These are phyloP conservation scores for Thera britannica DNA, from an alignment of 2,888 invertebrate genomes.

Conservation along the genomic window DNA sequence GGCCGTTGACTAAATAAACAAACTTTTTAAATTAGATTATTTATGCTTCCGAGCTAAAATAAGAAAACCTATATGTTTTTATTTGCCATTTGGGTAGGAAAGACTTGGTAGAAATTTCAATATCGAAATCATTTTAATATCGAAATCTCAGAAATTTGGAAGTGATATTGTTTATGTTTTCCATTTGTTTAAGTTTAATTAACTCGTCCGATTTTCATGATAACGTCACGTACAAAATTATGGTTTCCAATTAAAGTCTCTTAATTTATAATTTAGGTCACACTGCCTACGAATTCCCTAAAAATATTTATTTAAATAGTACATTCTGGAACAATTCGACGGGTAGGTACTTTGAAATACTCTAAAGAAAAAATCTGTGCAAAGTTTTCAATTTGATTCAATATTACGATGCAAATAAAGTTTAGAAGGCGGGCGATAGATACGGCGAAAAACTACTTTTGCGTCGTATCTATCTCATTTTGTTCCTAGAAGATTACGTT, in stretches of 20 bases:
- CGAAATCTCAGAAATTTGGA: neutral
- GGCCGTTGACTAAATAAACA: slow-evolving; percentile 1
- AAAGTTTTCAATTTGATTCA: too few relatives aligned
- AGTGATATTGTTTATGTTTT: neutral
- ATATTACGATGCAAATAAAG: too few relatives aligned
- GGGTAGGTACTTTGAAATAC: neutral
- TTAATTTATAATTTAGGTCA: neutral
- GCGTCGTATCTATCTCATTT: too few relatives aligned
- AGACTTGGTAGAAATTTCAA: neutral
- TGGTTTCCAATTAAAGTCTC: neutral
- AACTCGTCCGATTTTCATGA: neutral
- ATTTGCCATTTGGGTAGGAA: neutral
- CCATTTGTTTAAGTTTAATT: neutral
- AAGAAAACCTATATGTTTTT: neutral
- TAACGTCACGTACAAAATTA: neutral
- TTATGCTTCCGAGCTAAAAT: neutral
- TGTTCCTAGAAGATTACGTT: too few relatives aligned
- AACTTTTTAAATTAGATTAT: slow-evolving; percentile 3
- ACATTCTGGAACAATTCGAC: neutral
- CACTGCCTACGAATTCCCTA: neutral
- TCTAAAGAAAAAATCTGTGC: too few relatives aligned
- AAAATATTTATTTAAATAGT: neutral
- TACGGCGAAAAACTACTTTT: too few relatives aligned
- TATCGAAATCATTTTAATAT: neutral
- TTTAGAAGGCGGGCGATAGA: too few relatives aligned